These are phyloP conservation scores for Callinectes sapidus DNA, from an alignment of 2,888 invertebrate species.

Conservation along the genomic window DNA sequence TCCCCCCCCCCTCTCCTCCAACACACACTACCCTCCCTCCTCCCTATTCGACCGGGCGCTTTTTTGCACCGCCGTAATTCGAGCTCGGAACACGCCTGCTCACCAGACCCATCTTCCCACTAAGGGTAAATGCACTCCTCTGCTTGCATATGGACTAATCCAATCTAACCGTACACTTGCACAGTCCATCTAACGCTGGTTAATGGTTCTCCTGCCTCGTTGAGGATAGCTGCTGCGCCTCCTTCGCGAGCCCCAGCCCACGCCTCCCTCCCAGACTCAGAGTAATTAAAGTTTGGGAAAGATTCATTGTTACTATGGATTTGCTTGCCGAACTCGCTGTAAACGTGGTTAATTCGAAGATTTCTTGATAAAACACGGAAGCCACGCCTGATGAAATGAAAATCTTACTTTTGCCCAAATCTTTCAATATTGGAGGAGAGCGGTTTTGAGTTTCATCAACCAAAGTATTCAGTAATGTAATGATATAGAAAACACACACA, in stretches of 20 bases:
- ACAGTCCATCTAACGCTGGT: neutral
- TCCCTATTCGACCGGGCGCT: neutral
- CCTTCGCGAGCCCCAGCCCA: neutral
- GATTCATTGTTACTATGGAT: constrained; percentile 25
- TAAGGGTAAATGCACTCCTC: constrained; percentile 13
- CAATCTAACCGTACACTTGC: constrained; percentile 25
- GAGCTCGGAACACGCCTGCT: neutral
- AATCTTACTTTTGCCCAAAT: neutral
- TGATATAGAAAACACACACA: neutral
- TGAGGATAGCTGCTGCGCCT: neutral
- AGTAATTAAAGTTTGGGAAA: constrained; percentile 23
- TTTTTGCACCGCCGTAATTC: neutral
- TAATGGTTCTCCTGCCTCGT: neutral
- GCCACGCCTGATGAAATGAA: neutral
- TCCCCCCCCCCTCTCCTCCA: neutral
- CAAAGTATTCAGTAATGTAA: neutral
- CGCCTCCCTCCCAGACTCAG: neutral
- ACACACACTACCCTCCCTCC: too few species aligned
- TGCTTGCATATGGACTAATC: constrained; percentile 21
- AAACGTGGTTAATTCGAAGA: neutral
- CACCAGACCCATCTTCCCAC: neutral
- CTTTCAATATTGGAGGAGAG: neutral
- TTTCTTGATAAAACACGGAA: neutral
- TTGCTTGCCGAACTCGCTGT: neutral
- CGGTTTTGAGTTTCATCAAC: neutral